Evolutionary conservation across 1,140 invertebrate genomes (phyloP).

Genomic region (Belonocnema kinseyi): DNA sequence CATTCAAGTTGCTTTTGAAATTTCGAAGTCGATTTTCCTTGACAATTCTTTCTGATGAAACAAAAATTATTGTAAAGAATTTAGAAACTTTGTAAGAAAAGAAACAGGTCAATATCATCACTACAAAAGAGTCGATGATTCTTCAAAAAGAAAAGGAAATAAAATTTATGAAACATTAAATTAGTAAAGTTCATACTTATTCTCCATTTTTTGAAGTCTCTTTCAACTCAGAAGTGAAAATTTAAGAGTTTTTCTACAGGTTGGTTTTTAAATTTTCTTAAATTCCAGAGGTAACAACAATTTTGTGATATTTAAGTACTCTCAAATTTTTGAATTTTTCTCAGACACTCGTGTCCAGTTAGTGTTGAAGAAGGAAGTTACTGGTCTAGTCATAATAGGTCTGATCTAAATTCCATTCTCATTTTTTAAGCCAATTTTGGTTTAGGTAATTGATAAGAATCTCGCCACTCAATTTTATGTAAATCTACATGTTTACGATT

Average conservation of each 20-base stretch:
- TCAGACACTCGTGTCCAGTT: not conserved
- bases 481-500: not conserved
- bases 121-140: not conserved
- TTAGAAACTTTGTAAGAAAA: too few relatives aligned
- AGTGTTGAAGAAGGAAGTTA: slow-evolving; percentile 13
- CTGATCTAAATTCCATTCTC: not conserved
- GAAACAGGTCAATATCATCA: not conserved
- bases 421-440: not conserved
- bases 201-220: not conserved
- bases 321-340: not conserved
- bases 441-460: not conserved
- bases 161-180: not conserved
- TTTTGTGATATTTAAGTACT: slow-evolving; percentile 24
- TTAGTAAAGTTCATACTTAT: not conserved
- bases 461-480: not conserved
- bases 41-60: too few relatives aligned
- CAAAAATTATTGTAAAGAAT: too few relatives aligned
- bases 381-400: slow-evolving; percentile 29
- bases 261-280: not conserved
- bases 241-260: not conserved
- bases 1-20: not conserved
- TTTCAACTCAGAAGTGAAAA: not conserved
- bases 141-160: not conserved
- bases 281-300: not conserved
- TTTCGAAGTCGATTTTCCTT: too few relatives aligned